Conservation (phyloP, 2,113 vertebrate species). For the Excalfactoria chinensis region DNA sequence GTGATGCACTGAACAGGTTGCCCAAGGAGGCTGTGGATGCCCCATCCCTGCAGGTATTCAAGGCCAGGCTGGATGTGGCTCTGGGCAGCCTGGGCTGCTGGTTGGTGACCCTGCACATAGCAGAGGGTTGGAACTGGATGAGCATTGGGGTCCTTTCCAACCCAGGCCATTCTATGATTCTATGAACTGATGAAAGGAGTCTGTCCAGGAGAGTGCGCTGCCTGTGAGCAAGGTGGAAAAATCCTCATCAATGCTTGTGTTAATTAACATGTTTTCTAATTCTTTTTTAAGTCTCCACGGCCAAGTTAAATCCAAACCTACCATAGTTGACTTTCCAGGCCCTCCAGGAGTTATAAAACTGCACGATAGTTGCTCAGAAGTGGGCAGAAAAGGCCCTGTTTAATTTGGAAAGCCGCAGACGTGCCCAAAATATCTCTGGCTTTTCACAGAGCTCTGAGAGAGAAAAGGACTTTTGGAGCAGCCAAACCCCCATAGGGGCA, state of each 20-base stretch:
- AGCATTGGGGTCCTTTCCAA: too few relatives aligned
- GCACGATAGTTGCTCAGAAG: rapidly evolving
- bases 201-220: neutral
- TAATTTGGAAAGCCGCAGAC: neutral
- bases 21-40: too few relatives aligned
- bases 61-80: too few relatives aligned
- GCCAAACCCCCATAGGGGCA: rapidly evolving
- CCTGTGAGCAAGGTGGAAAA: neutral
- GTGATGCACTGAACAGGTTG: too few relatives aligned
- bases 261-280: rapidly evolving
- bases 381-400: neutral
- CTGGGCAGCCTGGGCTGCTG: too few relatives aligned
- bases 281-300: neutral
- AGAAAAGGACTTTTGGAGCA: neutral
- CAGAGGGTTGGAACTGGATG: too few relatives aligned
- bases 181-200: rapidly evolving
- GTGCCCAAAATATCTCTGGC: neutral
- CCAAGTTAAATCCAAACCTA: neutral
- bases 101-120: too few relatives aligned
- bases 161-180: too few relatives aligned
- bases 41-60: too few relatives aligned
- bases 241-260: neutral
- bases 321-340: neutral
- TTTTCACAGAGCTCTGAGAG: rapidly evolving
- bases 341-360: neutral